Evolutionary conservation across 2,113 vertebrate species (phyloP).

Genomic region (Drymodes brunneopygia): DNA sequence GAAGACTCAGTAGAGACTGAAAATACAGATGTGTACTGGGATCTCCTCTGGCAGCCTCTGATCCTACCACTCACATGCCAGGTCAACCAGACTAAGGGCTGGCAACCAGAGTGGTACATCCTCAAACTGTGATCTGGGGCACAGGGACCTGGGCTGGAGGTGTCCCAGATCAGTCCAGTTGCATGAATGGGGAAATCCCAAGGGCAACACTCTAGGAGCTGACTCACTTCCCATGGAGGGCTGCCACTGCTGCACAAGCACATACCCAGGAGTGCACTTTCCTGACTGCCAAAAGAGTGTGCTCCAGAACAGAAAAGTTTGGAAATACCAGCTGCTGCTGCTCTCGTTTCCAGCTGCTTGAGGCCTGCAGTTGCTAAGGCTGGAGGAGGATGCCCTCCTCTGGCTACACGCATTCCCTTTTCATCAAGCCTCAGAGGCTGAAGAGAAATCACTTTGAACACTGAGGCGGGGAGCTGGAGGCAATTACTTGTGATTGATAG

Average conservation of each 20-base stretch:
- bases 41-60: not conserved
- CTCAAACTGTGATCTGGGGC: fast-evolving
- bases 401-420: conserved; percentile 18
- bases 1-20: not conserved
- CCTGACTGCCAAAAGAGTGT: not conserved
- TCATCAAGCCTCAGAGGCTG: conserved; percentile 35
- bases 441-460: conserved; percentile 69
- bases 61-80: not conserved
- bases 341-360: not conserved
- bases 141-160: not conserved
- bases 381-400: conserved; percentile 69
- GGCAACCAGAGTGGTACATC: not conserved
- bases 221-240: not conserved
- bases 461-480: conserved; percentile 69
- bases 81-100: not conserved
- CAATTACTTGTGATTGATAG: conserved; percentile 83
- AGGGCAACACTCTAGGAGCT: not conserved
- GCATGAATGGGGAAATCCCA: not conserved
- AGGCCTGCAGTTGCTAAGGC: not conserved
- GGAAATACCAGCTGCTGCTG: not conserved
- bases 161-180: not conserved
- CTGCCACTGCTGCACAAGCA: not conserved
- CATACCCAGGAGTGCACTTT: not conserved
- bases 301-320: not conserved
- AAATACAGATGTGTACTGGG: not conserved